Evolutionary conservation across 2,113 vertebrate species (phyloP).

Genomic region (Chionodraco myersi): DNA sequence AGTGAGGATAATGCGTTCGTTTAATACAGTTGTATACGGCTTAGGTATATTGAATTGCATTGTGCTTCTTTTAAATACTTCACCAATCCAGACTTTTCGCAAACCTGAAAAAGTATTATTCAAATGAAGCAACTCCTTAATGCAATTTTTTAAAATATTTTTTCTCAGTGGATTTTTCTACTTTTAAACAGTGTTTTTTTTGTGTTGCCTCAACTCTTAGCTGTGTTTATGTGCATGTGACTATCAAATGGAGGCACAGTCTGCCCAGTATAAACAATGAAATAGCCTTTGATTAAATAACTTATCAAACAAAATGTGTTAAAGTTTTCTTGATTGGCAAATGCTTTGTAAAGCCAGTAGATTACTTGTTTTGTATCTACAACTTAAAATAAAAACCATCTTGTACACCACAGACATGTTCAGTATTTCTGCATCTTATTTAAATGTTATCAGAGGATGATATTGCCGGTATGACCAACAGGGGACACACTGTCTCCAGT

Average conservation of each 20-base stretch:
- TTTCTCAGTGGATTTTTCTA: not conserved
- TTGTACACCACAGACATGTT: not conserved
- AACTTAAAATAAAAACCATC: not conserved
- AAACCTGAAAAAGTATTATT: not conserved
- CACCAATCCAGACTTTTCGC: not conserved
- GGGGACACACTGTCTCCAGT: conserved; percentile 35
- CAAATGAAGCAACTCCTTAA: too few relatives aligned
- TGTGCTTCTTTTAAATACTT: not conserved
- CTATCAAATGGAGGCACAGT: not conserved
- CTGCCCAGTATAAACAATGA: not conserved
- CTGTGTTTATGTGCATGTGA: not conserved
- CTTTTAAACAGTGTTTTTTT: not conserved
- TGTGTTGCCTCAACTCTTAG: not conserved
- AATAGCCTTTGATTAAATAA: not conserved
- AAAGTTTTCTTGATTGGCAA: not conserved
- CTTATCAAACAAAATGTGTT: too few relatives aligned
- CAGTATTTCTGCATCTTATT: not conserved
- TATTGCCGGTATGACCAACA: conserved; percentile 23
- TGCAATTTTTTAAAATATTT: not conserved
- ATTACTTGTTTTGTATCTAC: not conserved
- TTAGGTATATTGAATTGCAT: not conserved
- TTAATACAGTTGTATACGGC: not conserved
- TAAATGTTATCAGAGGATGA: not conserved
- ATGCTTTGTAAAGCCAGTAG: not conserved
- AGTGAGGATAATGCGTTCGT: not conserved